Evolutionary conservation across 2,888 invertebrate genomes (phyloP).

Genomic region (Creontiades dilutus): DNA sequence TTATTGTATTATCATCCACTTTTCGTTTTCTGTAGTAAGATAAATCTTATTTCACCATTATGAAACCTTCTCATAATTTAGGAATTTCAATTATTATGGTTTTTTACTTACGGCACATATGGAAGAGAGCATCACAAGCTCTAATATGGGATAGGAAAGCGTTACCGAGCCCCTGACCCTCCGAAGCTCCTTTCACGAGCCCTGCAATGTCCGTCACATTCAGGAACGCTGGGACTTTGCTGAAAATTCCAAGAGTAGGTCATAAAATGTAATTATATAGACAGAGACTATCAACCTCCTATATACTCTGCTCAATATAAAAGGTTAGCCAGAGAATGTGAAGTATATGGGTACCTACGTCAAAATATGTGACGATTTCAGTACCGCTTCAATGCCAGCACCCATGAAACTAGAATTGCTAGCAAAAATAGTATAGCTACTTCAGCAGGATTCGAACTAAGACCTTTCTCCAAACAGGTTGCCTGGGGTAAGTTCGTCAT

Average conservation of each 20-base stretch:
- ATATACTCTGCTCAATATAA: too few relatives aligned
- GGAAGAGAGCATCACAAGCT: constrained; percentile 98
- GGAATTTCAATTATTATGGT: background rate
- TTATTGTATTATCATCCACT: too few relatives aligned
- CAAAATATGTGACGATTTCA: too few relatives aligned
- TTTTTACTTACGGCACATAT: constrained; percentile 91
- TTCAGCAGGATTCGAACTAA: background rate
- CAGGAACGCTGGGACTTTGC: constrained; percentile 98
- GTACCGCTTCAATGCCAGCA: too few relatives aligned
- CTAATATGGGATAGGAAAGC: constrained; percentile 99
- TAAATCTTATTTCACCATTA: too few relatives aligned
- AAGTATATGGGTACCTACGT: too few relatives aligned
- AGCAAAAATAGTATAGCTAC: background rate
- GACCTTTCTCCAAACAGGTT: too few relatives aligned
- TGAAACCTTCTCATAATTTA: too few relatives aligned
- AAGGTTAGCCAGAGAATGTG: too few relatives aligned
- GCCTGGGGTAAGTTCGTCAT: too few relatives aligned
- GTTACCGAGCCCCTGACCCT: constrained; percentile 98
- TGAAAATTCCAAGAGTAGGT: constrained; percentile 79
- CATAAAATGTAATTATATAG: background rate
- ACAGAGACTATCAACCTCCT: too few relatives aligned
- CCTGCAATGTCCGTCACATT: constrained; percentile 99
- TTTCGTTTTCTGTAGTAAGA: too few relatives aligned
- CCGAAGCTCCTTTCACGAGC: constrained; percentile 97
- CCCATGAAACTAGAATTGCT: background rate